These are phyloP conservation scores for Paraescarpia echinospica DNA, from an alignment of 1,140 invertebrate genomes.

Conservation along the genomic window DNA sequence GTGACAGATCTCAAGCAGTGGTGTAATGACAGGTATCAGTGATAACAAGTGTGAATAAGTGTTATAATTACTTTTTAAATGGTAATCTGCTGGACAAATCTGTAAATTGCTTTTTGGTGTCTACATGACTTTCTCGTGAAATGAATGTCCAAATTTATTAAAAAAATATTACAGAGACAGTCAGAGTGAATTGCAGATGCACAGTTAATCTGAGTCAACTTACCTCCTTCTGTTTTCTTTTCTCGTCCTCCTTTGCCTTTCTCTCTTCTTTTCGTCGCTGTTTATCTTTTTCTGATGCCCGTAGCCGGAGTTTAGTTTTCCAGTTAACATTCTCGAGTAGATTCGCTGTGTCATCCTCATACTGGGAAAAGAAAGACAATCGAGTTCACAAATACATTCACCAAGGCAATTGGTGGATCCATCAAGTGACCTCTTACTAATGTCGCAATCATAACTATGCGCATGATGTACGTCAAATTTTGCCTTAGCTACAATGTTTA, in stretches of 20 bases:
- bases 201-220: not conserved
- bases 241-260: conserved; percentile 18
- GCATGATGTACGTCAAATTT: no score
- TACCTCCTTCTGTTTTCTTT: conserved; percentile 15
- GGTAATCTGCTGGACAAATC: no score
- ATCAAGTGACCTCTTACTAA: no score
- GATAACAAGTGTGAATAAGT: no score
- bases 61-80: no score
- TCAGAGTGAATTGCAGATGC: no score
- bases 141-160: no score
- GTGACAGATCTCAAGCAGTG: not conserved
- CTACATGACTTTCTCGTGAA: no score
- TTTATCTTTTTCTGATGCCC: conserved; percentile 73
- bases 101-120: no score
- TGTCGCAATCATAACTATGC: no score
- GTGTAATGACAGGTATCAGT: not conserved
- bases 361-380: not conserved
- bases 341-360: not conserved
- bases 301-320: not conserved
- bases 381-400: not conserved
- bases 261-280: conserved; percentile 71
- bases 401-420: not conserved
- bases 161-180: no score
- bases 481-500: no score
- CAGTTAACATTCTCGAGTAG: not conserved